phyloP scores from a whole-genome alignment of 2,113 vertebrate species.

The Brachyhypopomus occidentalis region DNA sequence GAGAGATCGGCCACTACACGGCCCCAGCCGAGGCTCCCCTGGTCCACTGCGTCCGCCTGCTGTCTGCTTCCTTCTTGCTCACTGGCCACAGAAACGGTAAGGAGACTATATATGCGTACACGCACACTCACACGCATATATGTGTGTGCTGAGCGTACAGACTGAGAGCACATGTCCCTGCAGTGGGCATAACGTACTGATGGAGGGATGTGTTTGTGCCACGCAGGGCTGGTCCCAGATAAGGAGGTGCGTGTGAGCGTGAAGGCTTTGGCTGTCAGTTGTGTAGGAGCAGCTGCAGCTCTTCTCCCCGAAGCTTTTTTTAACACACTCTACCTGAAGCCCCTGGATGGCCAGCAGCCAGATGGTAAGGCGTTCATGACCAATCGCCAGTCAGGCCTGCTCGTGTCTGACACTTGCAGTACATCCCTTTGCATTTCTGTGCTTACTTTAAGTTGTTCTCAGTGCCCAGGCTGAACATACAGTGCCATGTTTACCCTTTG shows the following conservation, averaged over 20 bases:
- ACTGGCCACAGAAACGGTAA: slow-evolving; percentile 88
- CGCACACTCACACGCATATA: too few relatives aligned
- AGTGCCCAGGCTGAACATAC: too few relatives aligned
- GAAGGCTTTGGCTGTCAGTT: slow-evolving; percentile 93
- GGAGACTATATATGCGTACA: slow-evolving; percentile 1
- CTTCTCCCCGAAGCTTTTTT: slow-evolving; percentile 93
- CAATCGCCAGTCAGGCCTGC: not conserved
- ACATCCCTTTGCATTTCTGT: not conserved
- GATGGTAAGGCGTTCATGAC: slow-evolving; percentile 69
- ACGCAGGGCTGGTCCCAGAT: slow-evolving; percentile 87
- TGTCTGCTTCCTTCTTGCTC: slow-evolving; percentile 92
- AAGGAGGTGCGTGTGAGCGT: slow-evolving; percentile 95
- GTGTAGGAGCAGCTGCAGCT: slow-evolving; percentile 86
- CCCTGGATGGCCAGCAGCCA: slow-evolving; percentile 75
- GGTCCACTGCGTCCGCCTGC: slow-evolving; percentile 89
- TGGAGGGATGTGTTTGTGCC: slow-evolving; percentile 1
- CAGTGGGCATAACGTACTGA: too few relatives aligned
- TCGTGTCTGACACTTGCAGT: not conserved
- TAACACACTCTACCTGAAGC: slow-evolving; percentile 85
- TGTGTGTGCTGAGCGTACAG: not conserved
- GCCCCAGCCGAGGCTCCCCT: slow-evolving; percentile 83
- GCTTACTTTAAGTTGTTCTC: too few relatives aligned
- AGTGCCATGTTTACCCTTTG: not conserved
- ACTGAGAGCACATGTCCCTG: too few relatives aligned
- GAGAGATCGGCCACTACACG: slow-evolving; percentile 88